Evolutionary conservation across 1,140 invertebrate genomes (phyloP).

Genomic region (Globodera rostochiensis): DNA sequence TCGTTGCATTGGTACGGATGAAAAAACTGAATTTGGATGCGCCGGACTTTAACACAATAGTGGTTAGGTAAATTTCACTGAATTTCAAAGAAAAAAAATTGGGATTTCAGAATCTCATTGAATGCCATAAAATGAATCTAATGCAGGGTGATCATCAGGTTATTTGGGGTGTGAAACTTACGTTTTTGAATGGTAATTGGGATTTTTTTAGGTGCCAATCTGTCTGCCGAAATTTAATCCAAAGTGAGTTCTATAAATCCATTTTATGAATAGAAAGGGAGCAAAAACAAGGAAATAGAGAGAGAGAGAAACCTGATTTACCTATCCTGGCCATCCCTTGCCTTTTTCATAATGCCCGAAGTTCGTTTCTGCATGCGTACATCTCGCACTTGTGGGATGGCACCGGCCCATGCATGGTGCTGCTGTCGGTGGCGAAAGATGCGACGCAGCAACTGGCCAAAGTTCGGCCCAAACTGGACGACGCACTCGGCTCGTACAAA

Average conservation of each 20-base stretch:
- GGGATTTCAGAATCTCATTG: constrained; percentile 49
- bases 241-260: constrained; percentile 35
- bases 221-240: constrained; percentile 51
- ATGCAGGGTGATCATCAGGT: constrained; percentile 38
- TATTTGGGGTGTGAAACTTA: neutral
- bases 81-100: neutral
- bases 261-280: no score
- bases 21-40: constrained; percentile 45
- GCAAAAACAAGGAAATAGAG: no score
- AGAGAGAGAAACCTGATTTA: no score
- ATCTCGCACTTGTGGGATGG: constrained; percentile 57
- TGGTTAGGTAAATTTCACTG: neutral
- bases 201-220: constrained; percentile 46
- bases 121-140: constrained; percentile 48
- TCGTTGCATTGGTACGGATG: constrained; percentile 53
- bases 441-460: constrained; percentile 36
- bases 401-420: constrained; percentile 47
- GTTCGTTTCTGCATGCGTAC: constrained; percentile 48
- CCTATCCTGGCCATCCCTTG: no score
- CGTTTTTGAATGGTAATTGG: neutral
- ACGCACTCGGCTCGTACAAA: constrained; percentile 41
- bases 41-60: constrained; percentile 52
- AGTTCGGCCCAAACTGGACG: constrained; percentile 37
- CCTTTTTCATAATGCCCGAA: constrained; percentile 13
- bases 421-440: constrained; percentile 39